Conservation (phyloP, 2,888 invertebrate species). For the Galerucella nymphaeae region DNA sequence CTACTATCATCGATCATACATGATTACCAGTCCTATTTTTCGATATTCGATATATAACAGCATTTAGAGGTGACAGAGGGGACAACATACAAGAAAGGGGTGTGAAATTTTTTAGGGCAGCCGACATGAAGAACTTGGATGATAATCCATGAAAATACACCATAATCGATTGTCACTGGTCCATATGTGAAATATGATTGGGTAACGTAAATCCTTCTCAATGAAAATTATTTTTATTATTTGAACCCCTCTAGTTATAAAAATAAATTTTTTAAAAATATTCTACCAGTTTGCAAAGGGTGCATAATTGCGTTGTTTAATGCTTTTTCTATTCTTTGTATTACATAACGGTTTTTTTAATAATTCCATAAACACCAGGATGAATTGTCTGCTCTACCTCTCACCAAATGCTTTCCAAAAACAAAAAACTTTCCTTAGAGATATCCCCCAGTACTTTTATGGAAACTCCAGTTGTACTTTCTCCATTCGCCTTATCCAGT, state of each 20-base stretch:
- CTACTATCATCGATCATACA: constrained; percentile 50
- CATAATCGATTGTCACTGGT: constrained; percentile 50
- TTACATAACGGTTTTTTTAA: constrained; percentile 13
- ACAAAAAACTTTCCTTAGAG: no score
- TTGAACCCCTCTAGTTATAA: constrained; percentile 17
- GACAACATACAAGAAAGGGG: constrained; percentile 47
- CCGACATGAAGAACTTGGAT: constrained; percentile 49
- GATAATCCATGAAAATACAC: constrained; percentile 55
- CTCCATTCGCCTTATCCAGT: no score
- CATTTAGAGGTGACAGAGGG: constrained; percentile 51
- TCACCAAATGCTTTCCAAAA: no score
- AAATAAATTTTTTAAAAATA: constrained; percentile 21
- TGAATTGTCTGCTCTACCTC: no score
- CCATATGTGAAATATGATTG: constrained; percentile 45
- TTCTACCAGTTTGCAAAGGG: constrained; percentile 18
- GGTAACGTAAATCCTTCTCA: constrained; percentile 15
- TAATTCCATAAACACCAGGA: background rate
- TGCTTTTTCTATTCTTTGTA: constrained; percentile 17
- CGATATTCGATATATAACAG: constrained; percentile 53
- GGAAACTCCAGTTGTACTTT: no score
- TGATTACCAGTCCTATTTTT: constrained; percentile 46
- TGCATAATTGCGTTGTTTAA: constrained; percentile 26
- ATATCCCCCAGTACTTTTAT: no score
- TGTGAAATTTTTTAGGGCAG: constrained; percentile 46
- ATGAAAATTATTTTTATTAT: constrained; percentile 32